Percentiles rank a stretch among this genome's conserved stretches.
These are phyloP conservation scores for Deladenus siricidicola DNA, from an alignment of 2,888 invertebrate genomes.

Conservation along the genomic window DNA sequence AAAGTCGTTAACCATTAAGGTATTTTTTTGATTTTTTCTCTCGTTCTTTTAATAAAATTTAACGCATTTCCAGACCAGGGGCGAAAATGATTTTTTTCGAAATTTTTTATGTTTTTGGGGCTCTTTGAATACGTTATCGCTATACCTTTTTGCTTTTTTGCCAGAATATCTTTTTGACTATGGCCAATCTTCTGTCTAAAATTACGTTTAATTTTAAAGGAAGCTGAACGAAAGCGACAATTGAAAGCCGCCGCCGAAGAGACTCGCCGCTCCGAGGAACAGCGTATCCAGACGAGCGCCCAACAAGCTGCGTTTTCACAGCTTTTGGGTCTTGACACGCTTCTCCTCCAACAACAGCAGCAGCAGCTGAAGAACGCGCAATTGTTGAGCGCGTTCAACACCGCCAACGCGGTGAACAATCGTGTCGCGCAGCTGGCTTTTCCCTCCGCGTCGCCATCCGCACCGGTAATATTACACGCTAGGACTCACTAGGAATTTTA, in stretches of 20 bases:
- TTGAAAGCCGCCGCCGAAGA: slow-evolving; percentile 12
- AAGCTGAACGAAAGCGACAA: slow-evolving; percentile 16
- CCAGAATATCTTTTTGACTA: not conserved
- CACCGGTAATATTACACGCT: not conserved
- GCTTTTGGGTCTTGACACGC: not conserved
- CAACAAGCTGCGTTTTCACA: slow-evolving; percentile 2
- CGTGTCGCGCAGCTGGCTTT: not conserved
- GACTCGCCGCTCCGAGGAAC: slow-evolving; percentile 3
- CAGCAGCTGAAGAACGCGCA: slow-evolving; percentile 3
- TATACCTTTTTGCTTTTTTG: too few relatives aligned
- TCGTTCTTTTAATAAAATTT: not conserved
- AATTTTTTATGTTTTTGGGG: too few relatives aligned
- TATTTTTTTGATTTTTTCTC: not conserved
- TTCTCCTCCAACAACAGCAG: not conserved
- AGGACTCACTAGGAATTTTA: not conserved
- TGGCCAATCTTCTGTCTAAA: not conserved
- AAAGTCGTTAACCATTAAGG: slow-evolving; percentile 6
- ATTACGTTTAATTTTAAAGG: not conserved
- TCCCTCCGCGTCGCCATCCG: not conserved
- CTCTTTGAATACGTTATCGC: too few relatives aligned
- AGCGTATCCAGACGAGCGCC: not conserved
- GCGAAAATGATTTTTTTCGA: too few relatives aligned
- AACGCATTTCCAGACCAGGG: too few relatives aligned
- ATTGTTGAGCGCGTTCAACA: not conserved
- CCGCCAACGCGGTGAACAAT: not conserved